Evolutionary conservation across 2,113 vertebrate genomes (phyloP), one percentile per base, ranked within the genome.

Genomic region (Cynocephalus volans): DNA sequence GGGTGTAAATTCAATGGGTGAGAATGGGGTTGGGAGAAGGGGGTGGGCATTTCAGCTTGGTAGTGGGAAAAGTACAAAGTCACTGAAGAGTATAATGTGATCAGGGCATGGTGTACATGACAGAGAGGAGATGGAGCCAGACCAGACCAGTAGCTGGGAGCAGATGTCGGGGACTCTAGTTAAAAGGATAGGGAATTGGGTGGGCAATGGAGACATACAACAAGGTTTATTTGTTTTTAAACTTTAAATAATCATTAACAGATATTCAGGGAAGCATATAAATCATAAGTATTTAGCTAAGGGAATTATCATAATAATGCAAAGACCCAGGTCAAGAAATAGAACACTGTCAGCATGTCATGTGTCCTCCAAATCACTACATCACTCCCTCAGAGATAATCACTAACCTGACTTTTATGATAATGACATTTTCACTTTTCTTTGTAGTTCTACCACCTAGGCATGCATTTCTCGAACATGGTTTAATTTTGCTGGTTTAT

Each of bases 401-500:
- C 62, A 94, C 48, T 72, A 60, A 70, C 12, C n/a, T 82, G 48
- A 93, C 36, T 80, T 92, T 79, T 60, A 82, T 65, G 54, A 76
- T 41, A 76, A 60, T 52, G 41, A 92, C 8, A 64, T 81, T 31
- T 45, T 83, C 58, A 24, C 62, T 88, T 95, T 91, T 77, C 67
- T 92, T 75, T 75, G 50, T 26, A 75, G 67, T 75, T 97, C 91
- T 85, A 28, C 23, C 62, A 95, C 52, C 28, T 75, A 56, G 10
- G 14, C 48, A 88, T 70, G 64, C 5, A 54, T 41, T 83, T 60
- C 52, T 90, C 72, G 93, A 91, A 64, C 21, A 72, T 24, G 69
- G 76, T 73, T 95, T 88, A 94, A 62, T 69, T 87, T 75, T 84
- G 70, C 50, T 84, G 81, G 65, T 81, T 75, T 94, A 36, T 62